Conservation (phyloP, 2,113 vertebrate species). For the Ophthalmolycus amberensis region DNA sequence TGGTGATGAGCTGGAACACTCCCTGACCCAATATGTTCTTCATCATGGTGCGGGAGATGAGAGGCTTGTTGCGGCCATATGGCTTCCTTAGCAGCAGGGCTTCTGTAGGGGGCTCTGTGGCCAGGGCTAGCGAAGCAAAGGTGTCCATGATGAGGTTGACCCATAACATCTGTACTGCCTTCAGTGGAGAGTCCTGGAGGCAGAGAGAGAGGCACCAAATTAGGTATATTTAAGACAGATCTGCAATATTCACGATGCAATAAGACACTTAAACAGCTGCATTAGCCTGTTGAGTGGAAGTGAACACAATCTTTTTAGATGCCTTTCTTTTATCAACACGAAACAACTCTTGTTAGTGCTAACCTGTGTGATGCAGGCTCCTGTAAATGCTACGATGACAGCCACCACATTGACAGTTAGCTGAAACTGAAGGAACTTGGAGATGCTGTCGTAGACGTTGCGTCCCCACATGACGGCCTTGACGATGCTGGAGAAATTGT, state of each 20-base stretch:
- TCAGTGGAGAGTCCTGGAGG: slow-evolving; percentile 94
- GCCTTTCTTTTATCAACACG: not conserved
- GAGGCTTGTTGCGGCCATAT: slow-evolving; percentile 98
- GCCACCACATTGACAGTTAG: slow-evolving; percentile 98
- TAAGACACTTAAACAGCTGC: slow-evolving; percentile 2
- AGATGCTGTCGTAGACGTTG: slow-evolving; percentile 99
- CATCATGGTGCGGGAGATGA: slow-evolving; percentile 99
- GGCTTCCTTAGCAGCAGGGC: slow-evolving; percentile 94
- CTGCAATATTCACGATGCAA: not conserved
- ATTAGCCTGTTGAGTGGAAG: not conserved
- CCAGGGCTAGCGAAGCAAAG: slow-evolving; percentile 96
- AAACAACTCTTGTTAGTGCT: slow-evolving; percentile 6
- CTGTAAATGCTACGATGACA: slow-evolving; percentile 98
- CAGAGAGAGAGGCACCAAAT: not conserved
- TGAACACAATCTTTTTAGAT: not conserved
- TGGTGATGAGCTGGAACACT: slow-evolving; percentile 94
- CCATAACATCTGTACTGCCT: slow-evolving; percentile 99
- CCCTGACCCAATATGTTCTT: slow-evolving; percentile 99
- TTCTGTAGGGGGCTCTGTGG: slow-evolving; percentile 98
- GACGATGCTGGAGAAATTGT: slow-evolving; percentile 99
- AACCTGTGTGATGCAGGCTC: slow-evolving; percentile 99
- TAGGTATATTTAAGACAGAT: not conserved
- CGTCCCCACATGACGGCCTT: slow-evolving; percentile 99
- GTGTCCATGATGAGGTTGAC: slow-evolving; percentile 99
- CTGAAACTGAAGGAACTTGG: slow-evolving; percentile 99